Conservation (phyloP, 2,113 vertebrate genomes). For the Microtus montanus region DNA sequence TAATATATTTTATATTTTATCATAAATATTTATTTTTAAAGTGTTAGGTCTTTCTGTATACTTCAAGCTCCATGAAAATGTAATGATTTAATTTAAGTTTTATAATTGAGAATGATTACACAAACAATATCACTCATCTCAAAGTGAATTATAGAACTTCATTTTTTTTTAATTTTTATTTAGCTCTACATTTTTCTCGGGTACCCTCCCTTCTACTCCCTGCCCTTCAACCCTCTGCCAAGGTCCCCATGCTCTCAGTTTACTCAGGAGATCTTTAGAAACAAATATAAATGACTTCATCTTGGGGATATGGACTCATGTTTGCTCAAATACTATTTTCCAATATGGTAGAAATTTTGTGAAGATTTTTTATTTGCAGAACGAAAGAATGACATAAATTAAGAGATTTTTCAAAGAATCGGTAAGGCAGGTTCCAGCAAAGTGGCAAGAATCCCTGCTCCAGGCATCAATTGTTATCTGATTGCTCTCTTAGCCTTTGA, state of each 20-base stretch:
- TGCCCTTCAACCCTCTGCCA: too few species aligned
- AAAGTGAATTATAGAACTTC: too few species aligned
- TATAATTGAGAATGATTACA: background rate
- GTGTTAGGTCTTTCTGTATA: background rate
- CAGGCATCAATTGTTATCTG: too few species aligned
- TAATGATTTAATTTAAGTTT: background rate
- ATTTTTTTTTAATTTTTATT: too few species aligned
- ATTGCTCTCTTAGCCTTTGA: background rate
- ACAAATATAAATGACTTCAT: too few species aligned
- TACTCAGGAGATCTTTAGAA: too few species aligned
- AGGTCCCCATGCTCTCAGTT: too few species aligned
- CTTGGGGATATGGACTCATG: too few species aligned
- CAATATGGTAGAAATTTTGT: too few species aligned
- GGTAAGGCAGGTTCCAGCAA: background rate
- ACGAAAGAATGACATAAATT: background rate
- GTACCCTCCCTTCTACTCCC: too few species aligned
- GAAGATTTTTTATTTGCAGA: background rate
- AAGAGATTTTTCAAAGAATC: background rate
- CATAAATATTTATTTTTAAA: background rate
- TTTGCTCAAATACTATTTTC: background rate
- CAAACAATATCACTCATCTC: background rate
- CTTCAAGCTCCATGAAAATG: background rate
- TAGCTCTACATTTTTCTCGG: too few species aligned
- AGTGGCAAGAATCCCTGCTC: background rate
- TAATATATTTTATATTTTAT: conserved; percentile 24